Percentiles rank a stretch among this genome's conserved stretches.
These are phyloP conservation scores for Sebastes vulpes DNA, from an alignment of 2,797 vertebrate species.

Conservation along the genomic window DNA sequence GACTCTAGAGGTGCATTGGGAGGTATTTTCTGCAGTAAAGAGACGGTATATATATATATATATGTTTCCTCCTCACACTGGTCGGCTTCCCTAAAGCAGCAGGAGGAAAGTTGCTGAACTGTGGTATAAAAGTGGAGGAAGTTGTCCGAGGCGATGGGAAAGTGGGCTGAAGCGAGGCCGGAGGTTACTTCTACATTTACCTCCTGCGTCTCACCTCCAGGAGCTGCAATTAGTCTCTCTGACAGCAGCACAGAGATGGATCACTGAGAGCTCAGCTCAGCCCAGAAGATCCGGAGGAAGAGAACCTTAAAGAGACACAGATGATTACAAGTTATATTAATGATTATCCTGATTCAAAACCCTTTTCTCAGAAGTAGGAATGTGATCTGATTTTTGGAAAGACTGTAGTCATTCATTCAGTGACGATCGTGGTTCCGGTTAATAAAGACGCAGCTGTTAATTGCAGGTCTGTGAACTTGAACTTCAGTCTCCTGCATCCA, in stretches of 20 bases:
- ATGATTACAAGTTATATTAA: not conserved
- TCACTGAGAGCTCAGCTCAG: conserved; percentile 5
- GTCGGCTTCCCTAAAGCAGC: not conserved
- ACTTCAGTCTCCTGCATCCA: too few relatives aligned
- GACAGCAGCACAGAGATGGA: conserved; percentile 54
- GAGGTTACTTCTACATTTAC: conserved; percentile 54
- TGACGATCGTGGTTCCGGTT: too few relatives aligned
- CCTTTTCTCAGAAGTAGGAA: too few relatives aligned
- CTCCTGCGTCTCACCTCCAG: conserved; percentile 18
- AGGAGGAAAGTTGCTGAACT: conserved; percentile 6
- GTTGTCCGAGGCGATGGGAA: conserved; percentile 2
- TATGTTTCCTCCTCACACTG: not conserved
- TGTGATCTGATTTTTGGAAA: too few relatives aligned
- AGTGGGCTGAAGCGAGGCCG: conserved; percentile 39
- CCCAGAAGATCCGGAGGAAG: conserved; percentile 20
- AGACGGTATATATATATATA: too few relatives aligned
- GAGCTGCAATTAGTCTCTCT: conserved; percentile 55
- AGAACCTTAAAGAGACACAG: not conserved
- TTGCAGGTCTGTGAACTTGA: too few relatives aligned
- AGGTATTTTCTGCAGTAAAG: not conserved
- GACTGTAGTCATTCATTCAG: too few relatives aligned
- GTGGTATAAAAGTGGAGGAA: not conserved
- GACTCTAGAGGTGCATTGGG: not conserved
- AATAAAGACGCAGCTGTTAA: too few relatives aligned
- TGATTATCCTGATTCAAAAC: not conserved